Conservation (phyloP, 1,140 invertebrate genomes). For the Battus philenor region DNA sequence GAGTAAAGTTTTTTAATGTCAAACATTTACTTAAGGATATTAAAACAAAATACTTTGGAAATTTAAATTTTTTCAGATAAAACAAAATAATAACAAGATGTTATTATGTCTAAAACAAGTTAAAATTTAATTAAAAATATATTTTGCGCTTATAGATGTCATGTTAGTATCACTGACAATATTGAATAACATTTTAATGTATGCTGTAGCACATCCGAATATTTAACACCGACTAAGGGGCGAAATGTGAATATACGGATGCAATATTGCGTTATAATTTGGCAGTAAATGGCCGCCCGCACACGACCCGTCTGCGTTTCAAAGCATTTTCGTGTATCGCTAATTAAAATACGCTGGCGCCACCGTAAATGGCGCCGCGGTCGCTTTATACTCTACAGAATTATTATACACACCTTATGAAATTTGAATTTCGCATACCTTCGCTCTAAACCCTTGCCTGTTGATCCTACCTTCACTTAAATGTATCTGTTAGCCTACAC, state of each 20-base stretch:
- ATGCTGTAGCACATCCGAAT: conserved; percentile 14
- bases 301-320: conserved; percentile 42
- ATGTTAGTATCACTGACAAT: conserved; percentile 7
- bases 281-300: conserved; percentile 40
- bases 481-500: too few relatives aligned
- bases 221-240: conserved; percentile 8
- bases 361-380: conserved; percentile 40
- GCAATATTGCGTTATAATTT: conserved; percentile 61
- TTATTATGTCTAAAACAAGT: too few relatives aligned
- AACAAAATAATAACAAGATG: too few relatives aligned
- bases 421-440: conserved; percentile 42
- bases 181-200: conserved; percentile 14
- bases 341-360: conserved; percentile 74
- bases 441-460: conserved; percentile 11
- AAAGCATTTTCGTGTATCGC: conserved; percentile 73
- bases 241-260: conserved; percentile 22
- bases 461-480: too few relatives aligned
- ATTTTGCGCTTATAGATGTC: too few relatives aligned
- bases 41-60: too few relatives aligned
- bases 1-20: too few relatives aligned
- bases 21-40: too few relatives aligned
- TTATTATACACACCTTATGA: conserved; percentile 54
- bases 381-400: conserved; percentile 43
- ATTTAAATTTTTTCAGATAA: background rate
- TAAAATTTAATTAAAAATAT: too few relatives aligned